Evolutionary conservation across 2,113 vertebrate species (phyloP), one percentile per base, ranked within the genome.

Genomic region (Thermophis baileyi): DNA sequence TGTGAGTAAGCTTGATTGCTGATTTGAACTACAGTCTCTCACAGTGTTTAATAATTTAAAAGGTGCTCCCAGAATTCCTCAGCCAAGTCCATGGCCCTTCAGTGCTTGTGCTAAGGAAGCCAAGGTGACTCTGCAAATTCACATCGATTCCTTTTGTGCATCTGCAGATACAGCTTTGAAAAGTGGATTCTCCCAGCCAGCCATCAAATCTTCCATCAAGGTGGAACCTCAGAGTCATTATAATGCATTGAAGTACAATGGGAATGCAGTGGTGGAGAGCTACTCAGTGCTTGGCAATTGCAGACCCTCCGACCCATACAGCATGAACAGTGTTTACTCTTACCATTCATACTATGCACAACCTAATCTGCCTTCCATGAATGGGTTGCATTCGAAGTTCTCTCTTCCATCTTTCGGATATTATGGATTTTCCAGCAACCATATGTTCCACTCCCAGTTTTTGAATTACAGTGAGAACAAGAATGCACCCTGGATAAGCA

Each of bases 291-390:
- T 98, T 95, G 97, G 98, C 94, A 98, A 95, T 95, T 98, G 98
- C 97, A 98, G 99, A 96, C 98, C 98, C 96, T 98, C 98, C 0
- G 98, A 99, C 97, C 98, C 98, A 0, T 99, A 99, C 97, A 98
- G 97, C 96, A 97, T 98, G 97, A 98, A 97, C 96, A 98, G 98
- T 95, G 98, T 98, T 94, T 99, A 99, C 96, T 98, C 98, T 91
- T 98, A 98, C 95, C 98, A 99, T 96, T 98, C 98, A 96, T 99
- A 98, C 98, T 99, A 99, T 98, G 99, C 99, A 98, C 99, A 98
- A 97, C 98, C 98, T 96, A 97, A 97, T 97, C 98, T 98, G 94
- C 97, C 98, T 98, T 98, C 99, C 63, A 95, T 99, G 95, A 99
- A 99, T 1, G 98, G 98, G 96, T 99, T 98, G 97, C 98, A 99